Conservation (phyloP, 2,888 invertebrate genomes). For the Ormyrus nitidulus region DNA sequence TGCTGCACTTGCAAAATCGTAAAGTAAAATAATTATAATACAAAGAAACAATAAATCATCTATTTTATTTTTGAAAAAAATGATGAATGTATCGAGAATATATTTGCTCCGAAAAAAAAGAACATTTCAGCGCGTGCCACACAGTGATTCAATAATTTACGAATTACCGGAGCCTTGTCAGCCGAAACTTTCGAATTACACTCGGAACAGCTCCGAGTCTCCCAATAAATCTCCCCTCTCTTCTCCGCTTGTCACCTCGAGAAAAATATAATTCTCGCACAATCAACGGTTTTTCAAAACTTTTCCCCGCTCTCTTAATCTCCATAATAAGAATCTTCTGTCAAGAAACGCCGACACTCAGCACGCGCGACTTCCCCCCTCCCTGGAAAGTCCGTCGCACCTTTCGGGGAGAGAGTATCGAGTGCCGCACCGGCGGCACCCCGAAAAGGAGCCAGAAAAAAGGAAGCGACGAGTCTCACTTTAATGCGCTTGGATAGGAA, state of each 20-base stretch:
- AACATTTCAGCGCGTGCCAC: constrained; percentile 14
- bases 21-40: too few species aligned
- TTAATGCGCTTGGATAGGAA: constrained; percentile 3
- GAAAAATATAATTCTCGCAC: constrained; percentile 53
- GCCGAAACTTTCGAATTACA: constrained; percentile 46
- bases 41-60: too few species aligned
- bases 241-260: constrained; percentile 34
- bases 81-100: not conserved
- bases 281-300: constrained; percentile 54
- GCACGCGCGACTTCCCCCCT: constrained; percentile 12
- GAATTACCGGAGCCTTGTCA: constrained; percentile 41
- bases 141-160: constrained; percentile 50
- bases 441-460: not conserved
- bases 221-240: constrained; percentile 46
- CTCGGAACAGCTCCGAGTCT: constrained; percentile 20
- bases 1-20: too few species aligned
- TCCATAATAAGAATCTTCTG: constrained; percentile 44
- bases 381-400: constrained; percentile 16
- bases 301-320: constrained; percentile 49
- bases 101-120: not conserved
- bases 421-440: not conserved
- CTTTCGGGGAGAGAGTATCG: constrained; percentile 13
- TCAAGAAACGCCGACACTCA: not conserved
- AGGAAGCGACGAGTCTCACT: constrained; percentile 11
- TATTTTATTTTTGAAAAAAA: not conserved